These are phyloP conservation scores for Trichomalopsis sarcophagae DNA, from an alignment of 1,140 invertebrate genomes.

Conservation along the genomic window DNA sequence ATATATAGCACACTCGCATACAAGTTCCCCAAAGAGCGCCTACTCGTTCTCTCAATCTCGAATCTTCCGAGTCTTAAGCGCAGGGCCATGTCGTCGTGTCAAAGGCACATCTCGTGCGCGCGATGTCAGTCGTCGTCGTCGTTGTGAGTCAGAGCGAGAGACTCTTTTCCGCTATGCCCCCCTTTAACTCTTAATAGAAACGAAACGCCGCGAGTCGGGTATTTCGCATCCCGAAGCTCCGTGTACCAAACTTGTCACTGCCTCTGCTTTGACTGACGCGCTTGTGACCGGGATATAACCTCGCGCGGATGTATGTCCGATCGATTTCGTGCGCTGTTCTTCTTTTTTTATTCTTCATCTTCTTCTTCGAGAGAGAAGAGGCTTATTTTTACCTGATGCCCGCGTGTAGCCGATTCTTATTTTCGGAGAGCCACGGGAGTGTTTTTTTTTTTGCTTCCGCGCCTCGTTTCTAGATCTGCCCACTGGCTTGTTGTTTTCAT, in stretches of 20 bases:
- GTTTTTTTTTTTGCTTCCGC: not conserved
- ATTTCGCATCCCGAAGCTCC: constrained; percentile 43
- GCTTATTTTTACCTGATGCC: constrained; percentile 48
- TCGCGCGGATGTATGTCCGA: constrained; percentile 50
- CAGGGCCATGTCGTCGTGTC: constrained; percentile 67
- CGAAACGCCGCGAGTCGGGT: constrained; percentile 40
- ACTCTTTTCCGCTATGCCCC: constrained; percentile 60
- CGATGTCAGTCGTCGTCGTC: not conserved
- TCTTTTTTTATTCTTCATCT: not conserved
- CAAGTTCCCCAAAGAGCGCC: constrained; percentile 4
- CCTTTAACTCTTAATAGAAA: constrained; percentile 69
- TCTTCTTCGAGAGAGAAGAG: not conserved
- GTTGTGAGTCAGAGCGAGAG: constrained; percentile 53
- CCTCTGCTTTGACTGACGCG: constrained; percentile 53
- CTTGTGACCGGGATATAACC: constrained; percentile 46
- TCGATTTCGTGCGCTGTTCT: constrained; percentile 41
- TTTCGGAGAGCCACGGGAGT: constrained; percentile 14
- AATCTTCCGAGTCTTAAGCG: constrained; percentile 59
- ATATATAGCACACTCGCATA: not conserved
- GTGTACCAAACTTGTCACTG: constrained; percentile 57
- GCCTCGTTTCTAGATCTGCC: not conserved
- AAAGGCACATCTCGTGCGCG: not conserved
- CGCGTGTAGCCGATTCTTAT: constrained; percentile 1
- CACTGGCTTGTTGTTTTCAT: constrained; percentile 2
- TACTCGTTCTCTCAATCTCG: not conserved